Conservation (phyloP, 2,888 invertebrate species). For the Junonia oenone region DNA sequence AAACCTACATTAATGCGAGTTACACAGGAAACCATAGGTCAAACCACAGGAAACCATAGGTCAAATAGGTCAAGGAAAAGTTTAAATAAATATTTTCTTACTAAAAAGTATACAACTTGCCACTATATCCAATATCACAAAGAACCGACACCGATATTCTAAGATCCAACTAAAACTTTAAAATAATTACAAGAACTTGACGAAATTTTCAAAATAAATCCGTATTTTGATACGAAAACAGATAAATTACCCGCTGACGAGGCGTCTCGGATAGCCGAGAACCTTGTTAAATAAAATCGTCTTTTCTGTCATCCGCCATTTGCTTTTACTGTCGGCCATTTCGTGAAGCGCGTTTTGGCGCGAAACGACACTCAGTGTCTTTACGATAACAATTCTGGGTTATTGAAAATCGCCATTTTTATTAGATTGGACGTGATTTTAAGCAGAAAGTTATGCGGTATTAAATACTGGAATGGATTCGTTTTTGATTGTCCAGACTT, state of each 20-base stretch:
- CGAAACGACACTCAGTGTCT: constrained; percentile 27
- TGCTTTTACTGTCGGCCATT: constrained; percentile 35
- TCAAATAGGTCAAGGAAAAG: neutral
- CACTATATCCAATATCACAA: neutral
- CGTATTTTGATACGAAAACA: constrained; percentile 5
- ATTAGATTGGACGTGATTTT: neutral
- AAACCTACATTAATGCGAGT: too few relatives aligned
- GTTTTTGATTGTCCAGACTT: neutral
- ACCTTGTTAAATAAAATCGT: constrained; percentile 24
- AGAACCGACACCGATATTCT: neutral
- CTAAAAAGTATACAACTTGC: neutral
- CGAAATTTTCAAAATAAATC: neutral
- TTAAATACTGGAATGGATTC: neutral
- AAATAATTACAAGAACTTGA: neutral
- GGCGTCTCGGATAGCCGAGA: constrained; percentile 6
- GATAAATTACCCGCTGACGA: constrained; percentile 14
- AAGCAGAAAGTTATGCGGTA: neutral
- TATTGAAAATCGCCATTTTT: constrained; percentile 1
- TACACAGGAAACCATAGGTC: too few relatives aligned
- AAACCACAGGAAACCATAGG: too few relatives aligned
- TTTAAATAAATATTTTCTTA: neutral
- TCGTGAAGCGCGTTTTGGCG: constrained; percentile 32
- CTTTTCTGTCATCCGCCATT: constrained; percentile 29
- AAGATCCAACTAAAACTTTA: neutral
- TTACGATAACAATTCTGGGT: neutral